A percentile compares a stretch with the other conserved stretches of the same genome.
Evolutionary conservation across 1,140 invertebrate genomes (phyloP).

Genomic region (Caerostris darwini): DNA sequence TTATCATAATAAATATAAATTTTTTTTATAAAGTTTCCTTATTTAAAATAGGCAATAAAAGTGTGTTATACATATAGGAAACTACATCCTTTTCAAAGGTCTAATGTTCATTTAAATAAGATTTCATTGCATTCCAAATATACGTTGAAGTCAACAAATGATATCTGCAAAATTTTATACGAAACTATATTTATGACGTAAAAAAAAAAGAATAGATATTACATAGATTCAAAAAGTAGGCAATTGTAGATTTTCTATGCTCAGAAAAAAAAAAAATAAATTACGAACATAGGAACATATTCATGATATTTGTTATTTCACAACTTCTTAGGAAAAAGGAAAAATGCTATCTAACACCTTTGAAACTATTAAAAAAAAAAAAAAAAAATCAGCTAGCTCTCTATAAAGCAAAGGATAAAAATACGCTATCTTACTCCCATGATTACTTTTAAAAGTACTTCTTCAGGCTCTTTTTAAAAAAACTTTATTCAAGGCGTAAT

Average conservation of each 20-base stretch:
- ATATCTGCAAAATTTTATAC: no score
- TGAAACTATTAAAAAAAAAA: constrained; percentile 2
- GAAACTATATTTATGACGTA: no score
- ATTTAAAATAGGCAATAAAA: no score
- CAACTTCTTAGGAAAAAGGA: background rate
- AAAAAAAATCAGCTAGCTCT: background rate
- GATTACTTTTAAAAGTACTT: constrained; percentile 10
- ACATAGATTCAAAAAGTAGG: background rate
- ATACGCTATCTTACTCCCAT: background rate
- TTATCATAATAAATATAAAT: no score
- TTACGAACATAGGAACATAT: background rate
- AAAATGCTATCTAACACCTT: background rate
- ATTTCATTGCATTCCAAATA: no score
- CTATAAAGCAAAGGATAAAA: background rate
- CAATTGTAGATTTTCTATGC: background rate
- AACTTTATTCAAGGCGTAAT: background rate
- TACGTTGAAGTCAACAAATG: no score
- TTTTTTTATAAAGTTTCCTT: no score
- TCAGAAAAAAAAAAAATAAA: background rate
- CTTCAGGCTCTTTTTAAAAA: background rate
- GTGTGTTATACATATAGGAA: no score
- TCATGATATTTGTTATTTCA: background rate
- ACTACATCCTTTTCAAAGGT: no score
- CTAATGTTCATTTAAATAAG: no score
- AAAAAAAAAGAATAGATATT: background rate